Percentiles rank a stretch among this genome's conserved stretches.
These are phyloP conservation scores for Ditula angustiorana DNA, from an alignment of 2,888 invertebrate species.

Conservation along the genomic window DNA sequence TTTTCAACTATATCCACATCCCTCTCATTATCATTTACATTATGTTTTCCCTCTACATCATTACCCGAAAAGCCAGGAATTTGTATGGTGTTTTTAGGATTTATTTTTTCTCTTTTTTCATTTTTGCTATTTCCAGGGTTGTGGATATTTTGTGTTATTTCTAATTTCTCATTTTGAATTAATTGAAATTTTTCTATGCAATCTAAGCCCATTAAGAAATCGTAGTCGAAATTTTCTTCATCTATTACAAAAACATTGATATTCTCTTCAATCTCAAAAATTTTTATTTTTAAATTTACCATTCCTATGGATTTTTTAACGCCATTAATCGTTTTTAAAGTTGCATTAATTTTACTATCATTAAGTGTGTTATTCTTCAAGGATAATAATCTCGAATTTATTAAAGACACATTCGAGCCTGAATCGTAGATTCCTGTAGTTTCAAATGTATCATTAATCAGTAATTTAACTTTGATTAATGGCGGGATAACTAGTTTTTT, in stretches of 20 bases:
- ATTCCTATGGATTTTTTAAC: too few relatives aligned
- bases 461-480: slow-evolving; percentile 44
- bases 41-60: too few relatives aligned
- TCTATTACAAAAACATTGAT: slow-evolving; percentile 39
- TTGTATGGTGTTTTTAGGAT: too few relatives aligned
- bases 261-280: too few relatives aligned
- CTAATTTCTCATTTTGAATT: slow-evolving; percentile 39
- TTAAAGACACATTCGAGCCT: slow-evolving; percentile 50
- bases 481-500: slow-evolving; percentile 46
- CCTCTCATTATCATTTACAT: too few relatives aligned
- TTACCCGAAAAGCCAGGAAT: background rate
- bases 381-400: slow-evolving; percentile 46
- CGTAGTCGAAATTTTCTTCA: slow-evolving; percentile 29
- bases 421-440: slow-evolving; percentile 48
- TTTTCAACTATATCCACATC: too few relatives aligned
- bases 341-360: slow-evolving; percentile 38
- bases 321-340: too few relatives aligned
- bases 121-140: too few relatives aligned
- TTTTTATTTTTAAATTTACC: too few relatives aligned
- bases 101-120: too few relatives aligned
- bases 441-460: slow-evolving; percentile 46
- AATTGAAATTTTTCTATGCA: slow-evolving; percentile 15
- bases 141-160: slow-evolving; percentile 27
- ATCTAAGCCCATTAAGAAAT: slow-evolving; percentile 42
- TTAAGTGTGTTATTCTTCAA: slow-evolving; percentile 19